A percentile compares a stretch with the other conserved stretches of the same genome.
Conservation (phyloP, 2,888 invertebrate genomes). For the Diplazon laetatorius region DNA sequence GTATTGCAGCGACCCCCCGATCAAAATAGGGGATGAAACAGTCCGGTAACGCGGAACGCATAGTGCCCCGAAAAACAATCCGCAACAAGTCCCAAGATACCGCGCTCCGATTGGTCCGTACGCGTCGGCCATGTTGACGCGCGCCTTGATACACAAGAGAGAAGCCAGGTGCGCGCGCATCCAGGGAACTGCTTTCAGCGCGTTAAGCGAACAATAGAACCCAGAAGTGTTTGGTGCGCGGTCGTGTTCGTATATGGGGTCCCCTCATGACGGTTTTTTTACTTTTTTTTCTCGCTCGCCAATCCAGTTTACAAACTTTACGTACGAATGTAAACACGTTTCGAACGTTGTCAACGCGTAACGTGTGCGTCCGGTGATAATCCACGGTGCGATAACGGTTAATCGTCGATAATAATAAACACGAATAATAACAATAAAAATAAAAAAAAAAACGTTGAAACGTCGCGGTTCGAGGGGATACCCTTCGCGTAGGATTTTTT, state of each 20-base stretch:
- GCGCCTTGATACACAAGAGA: slow-evolving; percentile 74
- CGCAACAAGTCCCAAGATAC: slow-evolving; percentile 24
- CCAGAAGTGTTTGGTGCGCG: slow-evolving; percentile 82
- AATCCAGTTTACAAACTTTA: slow-evolving; percentile 58
- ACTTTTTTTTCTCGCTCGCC: slow-evolving; percentile 70
- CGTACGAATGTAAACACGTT: slow-evolving; percentile 74
- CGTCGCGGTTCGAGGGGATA: slow-evolving; percentile 13
- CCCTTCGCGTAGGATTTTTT: slow-evolving; percentile 49
- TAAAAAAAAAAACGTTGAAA: slow-evolving; percentile 5
- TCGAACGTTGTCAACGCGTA: slow-evolving; percentile 60
- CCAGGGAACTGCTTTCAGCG: slow-evolving; percentile 81
- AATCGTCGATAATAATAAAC: not conserved
- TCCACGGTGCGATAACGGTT: slow-evolving; percentile 39
- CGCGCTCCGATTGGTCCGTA: slow-evolving; percentile 68
- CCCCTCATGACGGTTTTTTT: slow-evolving; percentile 73
- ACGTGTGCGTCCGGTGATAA: slow-evolving; percentile 47
- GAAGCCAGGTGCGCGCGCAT: slow-evolving; percentile 80
- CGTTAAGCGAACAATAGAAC: slow-evolving; percentile 82
- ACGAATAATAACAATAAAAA: slow-evolving; percentile 19
- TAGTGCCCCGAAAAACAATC: slow-evolving; percentile 53
- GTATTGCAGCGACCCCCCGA: slow-evolving; percentile 23
- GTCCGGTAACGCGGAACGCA: slow-evolving; percentile 52
- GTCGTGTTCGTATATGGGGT: slow-evolving; percentile 78
- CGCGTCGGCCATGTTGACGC: slow-evolving; percentile 71
- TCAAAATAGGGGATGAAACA: slow-evolving; percentile 47